Evolutionary conservation across 2,797 vertebrate species (phyloP), one percentile per base, ranked within the genome.

Genomic region (Rhinatrema bivittatum): DNA sequence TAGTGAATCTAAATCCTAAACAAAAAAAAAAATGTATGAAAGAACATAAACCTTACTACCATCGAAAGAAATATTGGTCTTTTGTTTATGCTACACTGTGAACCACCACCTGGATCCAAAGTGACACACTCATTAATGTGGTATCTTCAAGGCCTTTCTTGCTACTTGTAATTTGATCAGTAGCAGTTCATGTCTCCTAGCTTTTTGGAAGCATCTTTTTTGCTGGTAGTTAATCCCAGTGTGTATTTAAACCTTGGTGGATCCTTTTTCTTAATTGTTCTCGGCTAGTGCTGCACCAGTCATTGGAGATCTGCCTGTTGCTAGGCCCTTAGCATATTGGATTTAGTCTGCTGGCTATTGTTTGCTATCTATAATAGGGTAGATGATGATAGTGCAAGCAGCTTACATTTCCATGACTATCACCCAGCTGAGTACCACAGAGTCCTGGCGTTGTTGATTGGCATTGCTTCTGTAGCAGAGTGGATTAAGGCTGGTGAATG

Each of bases 361-460:
- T 16, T 31, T 42, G 46, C n/a, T 25, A 2, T 16, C 16, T 10
- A 6, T 40, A 29, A 12, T 15, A 17, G 20, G 25, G 24, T 5
- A 25, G 10, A 24, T 29, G 5, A 1, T 2, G 6, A 15, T 7
- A 28, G 7, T 17, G 5, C 18, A 7, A 18, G n/a, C 15, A 7
- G 9, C 24, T 30, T 38, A 27, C 15, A 20, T 33, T 53, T 34
- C 29, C 29, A 42, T 19, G 18, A 35, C 40, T 53, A n/a, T 42
- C 25, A 12, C 18, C 5, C 19, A 4, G 9, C 29, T 8, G 15
- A 29, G 1, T 0, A 1, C 18, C 24, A 1, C 18, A 1, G 29
- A 20, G 36, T 21, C 32, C 8, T 46, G 44, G 15, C 17, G 5
- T 12, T 25, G 5, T 13, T 3, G 5, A 28, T 20, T 21, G 36